phyloP scores from a whole-genome alignment of 2,113 vertebrate species.

The Otocyon megalotis region DNA sequence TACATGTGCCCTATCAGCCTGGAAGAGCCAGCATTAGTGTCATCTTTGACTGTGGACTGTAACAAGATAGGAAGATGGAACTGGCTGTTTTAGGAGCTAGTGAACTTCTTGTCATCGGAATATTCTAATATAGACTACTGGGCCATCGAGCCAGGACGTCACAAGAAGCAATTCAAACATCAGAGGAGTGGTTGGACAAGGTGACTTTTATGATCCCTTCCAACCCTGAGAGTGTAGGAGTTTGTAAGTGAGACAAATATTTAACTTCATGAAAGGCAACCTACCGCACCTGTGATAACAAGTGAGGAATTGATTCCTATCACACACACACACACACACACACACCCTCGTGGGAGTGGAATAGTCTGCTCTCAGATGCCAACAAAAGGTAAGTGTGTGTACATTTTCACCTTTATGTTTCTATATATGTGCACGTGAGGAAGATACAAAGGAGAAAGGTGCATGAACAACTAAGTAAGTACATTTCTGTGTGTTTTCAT shows the following conservation, averaged over 20 bases:
- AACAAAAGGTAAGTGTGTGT: neutral
- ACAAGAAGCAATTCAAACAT: conserved; percentile 33
- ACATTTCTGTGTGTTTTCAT: neutral
- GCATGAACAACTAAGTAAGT: neutral
- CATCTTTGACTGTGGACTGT: neutral
- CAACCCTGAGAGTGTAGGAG: conserved; percentile 73
- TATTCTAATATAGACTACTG: neutral
- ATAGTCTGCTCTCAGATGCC: neutral
- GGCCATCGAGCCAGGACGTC: neutral
- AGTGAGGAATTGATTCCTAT: conserved; percentile 40
- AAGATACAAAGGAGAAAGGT: neutral
- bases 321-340: neutral
- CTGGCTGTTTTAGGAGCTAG: neutral
- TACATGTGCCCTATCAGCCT: neutral
- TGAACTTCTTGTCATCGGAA: neutral
- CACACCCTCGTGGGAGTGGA: neutral
- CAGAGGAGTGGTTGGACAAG: conserved; percentile 18
- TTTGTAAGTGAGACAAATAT: conserved; percentile 76
- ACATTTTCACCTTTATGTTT: neutral
- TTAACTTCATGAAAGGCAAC: conserved; percentile 67
- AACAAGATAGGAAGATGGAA: neutral
- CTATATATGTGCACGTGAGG: neutral
- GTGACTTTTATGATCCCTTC: conserved; percentile 71
- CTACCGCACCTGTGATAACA: conserved; percentile 76
- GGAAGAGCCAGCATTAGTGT: neutral